Evolutionary conservation across 2,797 vertebrate genomes (phyloP).

Genomic region (Rhinatrema bivittatum): DNA sequence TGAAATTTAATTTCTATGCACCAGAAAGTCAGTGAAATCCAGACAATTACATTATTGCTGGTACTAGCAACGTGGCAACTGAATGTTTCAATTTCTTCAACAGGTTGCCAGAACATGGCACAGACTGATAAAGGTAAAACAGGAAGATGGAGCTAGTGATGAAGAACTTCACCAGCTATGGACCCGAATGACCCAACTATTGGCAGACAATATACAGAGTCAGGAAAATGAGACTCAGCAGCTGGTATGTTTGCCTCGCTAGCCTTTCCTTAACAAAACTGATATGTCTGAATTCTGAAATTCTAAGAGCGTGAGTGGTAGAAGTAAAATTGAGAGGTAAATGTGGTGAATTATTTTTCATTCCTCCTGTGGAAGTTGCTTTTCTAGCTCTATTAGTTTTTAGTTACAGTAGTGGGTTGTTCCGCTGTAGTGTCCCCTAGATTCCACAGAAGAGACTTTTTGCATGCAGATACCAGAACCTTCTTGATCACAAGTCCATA

Average conservation of each 20-base stretch:
- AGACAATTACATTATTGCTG: neutral
- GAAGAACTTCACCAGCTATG: constrained; percentile 75
- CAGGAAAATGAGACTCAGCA: constrained; percentile 75
- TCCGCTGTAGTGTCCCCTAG: too few relatives aligned
- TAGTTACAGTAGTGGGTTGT: too few relatives aligned
- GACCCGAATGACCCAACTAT: constrained; percentile 70
- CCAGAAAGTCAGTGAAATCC: neutral
- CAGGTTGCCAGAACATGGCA: constrained; percentile 76
- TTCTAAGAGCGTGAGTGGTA: too few relatives aligned
- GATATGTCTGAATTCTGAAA: too few relatives aligned
- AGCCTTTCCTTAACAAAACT: too few relatives aligned
- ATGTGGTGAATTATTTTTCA: too few relatives aligned
- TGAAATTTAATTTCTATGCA: neutral
- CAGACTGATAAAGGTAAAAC: constrained; percentile 65
- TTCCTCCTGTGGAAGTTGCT: too few relatives aligned
- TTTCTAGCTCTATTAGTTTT: too few relatives aligned
- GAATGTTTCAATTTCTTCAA: neutral
- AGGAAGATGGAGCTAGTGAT: constrained; percentile 62
- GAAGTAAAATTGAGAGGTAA: too few relatives aligned
- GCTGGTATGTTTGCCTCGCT: constrained; percentile 53
- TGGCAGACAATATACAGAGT: constrained; percentile 55
- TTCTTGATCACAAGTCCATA: too few relatives aligned
- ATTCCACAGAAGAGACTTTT: too few relatives aligned
- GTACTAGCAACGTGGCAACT: neutral
- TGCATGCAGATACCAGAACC: too few relatives aligned